phyloP scores from a whole-genome alignment of 2,113 vertebrate species.

The Monopterus albus region DNA sequence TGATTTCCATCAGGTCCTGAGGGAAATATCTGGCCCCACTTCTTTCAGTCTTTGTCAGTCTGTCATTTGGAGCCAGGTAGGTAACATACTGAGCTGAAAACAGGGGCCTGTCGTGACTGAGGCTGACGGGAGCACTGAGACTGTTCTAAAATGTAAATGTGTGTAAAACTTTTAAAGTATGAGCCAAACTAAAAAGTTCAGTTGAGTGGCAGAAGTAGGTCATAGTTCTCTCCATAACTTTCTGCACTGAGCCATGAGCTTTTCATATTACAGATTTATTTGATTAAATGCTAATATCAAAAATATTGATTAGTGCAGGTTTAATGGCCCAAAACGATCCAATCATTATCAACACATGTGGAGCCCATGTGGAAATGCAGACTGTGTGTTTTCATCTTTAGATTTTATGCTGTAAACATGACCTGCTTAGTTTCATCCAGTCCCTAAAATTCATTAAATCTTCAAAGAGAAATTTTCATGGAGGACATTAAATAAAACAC shows the following conservation, averaged over 20 bases:
- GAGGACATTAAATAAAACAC: constrained; percentile 23
- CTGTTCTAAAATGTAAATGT: not conserved
- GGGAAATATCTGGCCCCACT: not conserved
- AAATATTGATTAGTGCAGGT: not conserved
- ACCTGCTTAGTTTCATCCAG: constrained; percentile 39
- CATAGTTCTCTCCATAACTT: not conserved
- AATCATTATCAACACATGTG: not conserved
- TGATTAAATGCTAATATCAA: no score
- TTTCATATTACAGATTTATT: not conserved
- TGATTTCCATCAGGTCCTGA: not conserved
- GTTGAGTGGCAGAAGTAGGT: not conserved
- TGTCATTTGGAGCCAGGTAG: not conserved
- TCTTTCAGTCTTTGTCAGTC: not conserved
- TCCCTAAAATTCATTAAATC: constrained; percentile 49
- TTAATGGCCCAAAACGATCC: not conserved
- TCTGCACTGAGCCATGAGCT: no score
- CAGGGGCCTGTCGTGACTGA: no score
- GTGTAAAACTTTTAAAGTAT: not conserved
- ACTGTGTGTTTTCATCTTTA: not conserved
- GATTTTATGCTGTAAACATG: constrained; percentile 44
- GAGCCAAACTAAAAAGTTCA: not conserved
- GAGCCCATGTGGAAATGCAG: not conserved
- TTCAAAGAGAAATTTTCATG: constrained; percentile 21
- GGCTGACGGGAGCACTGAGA: not conserved
- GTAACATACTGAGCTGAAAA: no score